A percentile compares a stretch with the other conserved stretches of the same genome.
Evolutionary conservation across 2,888 invertebrate genomes (phyloP).

Genomic region (Morpho deidamia): DNA sequence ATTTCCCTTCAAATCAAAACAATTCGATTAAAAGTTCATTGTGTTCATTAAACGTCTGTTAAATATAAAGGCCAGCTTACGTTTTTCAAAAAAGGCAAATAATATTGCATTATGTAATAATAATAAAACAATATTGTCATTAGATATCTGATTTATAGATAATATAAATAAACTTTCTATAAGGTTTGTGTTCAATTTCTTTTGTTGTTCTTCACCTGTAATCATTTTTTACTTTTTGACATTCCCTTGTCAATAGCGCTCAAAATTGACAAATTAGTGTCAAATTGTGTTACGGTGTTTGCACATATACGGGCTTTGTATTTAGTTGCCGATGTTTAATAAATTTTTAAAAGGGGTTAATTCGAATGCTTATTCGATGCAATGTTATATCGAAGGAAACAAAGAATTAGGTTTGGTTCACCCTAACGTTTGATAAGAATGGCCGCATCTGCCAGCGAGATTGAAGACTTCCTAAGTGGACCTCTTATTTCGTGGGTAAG

Average conservation of each 20-base stretch:
- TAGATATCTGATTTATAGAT: too few relatives aligned
- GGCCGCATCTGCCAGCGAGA: slow-evolving; percentile 83
- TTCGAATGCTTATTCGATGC: slow-evolving; percentile 46
- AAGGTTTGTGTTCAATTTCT: too few relatives aligned
- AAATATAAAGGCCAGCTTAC: too few relatives aligned
- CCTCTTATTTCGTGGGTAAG: slow-evolving; percentile 93
- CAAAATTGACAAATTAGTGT: slow-evolving; percentile 16
- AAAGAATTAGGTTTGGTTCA: slow-evolving; percentile 50
- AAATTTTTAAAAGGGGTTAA: slow-evolving; percentile 38
- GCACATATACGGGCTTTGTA: slow-evolving; percentile 36
- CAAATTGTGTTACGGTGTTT: slow-evolving; percentile 33
- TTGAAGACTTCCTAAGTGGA: slow-evolving; percentile 90
- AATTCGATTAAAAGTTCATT: too few relatives aligned
- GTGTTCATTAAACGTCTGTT: too few relatives aligned
- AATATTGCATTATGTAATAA: too few relatives aligned
- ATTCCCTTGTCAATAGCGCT: neutral
- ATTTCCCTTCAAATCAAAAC: too few relatives aligned
- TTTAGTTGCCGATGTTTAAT: slow-evolving; percentile 56
- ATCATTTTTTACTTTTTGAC: too few relatives aligned
- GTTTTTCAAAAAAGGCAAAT: too few relatives aligned
- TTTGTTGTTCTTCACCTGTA: too few relatives aligned
- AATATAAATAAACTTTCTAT: too few relatives aligned
- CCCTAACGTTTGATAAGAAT: slow-evolving; percentile 67
- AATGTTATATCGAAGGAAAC: slow-evolving; percentile 51
- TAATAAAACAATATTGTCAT: too few relatives aligned